phyloP scores from a whole-genome alignment of 2,797 vertebrate species.

The Morus bassanus region DNA sequence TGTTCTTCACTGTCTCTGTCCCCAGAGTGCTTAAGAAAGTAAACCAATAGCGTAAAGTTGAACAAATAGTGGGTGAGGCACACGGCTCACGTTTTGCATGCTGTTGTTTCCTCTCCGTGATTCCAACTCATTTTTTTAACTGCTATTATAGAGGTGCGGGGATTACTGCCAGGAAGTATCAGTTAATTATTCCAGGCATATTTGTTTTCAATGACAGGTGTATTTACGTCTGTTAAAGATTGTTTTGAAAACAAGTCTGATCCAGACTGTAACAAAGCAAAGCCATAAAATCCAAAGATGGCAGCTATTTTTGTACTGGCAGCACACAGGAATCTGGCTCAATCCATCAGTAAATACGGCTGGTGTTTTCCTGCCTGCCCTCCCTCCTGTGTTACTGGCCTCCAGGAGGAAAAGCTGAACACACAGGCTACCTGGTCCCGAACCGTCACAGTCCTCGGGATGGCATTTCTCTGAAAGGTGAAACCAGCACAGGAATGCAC shows the following conservation, averaged over 20 bases:
- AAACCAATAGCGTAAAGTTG: neutral
- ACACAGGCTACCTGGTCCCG: neutral
- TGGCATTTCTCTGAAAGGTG: neutral
- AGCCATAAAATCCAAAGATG: neutral
- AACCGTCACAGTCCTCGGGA: neutral
- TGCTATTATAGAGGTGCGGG: neutral
- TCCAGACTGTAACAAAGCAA: neutral
- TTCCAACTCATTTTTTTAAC: neutral
- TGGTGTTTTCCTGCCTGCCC: neutral
- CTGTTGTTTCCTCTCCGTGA: neutral
- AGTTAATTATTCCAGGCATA: neutral
- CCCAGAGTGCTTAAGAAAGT: constrained; percentile 33
- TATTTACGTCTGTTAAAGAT: neutral
- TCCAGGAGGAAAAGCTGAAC: neutral
- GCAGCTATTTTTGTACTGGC: constrained; percentile 12
- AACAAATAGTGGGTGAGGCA: neutral
- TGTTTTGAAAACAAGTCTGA: neutral
- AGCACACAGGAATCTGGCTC: neutral
- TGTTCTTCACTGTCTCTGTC: constrained; percentile 6
- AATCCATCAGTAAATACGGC: neutral
- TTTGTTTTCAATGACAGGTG: neutral
- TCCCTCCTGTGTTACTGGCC: neutral
- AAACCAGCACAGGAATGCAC: neutral
- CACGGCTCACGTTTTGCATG: neutral
- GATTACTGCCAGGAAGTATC: neutral